Base-by-base conservation (phyloP, 2,113 vertebrate species). In the Tetraodon nigroviridis region DNA sequence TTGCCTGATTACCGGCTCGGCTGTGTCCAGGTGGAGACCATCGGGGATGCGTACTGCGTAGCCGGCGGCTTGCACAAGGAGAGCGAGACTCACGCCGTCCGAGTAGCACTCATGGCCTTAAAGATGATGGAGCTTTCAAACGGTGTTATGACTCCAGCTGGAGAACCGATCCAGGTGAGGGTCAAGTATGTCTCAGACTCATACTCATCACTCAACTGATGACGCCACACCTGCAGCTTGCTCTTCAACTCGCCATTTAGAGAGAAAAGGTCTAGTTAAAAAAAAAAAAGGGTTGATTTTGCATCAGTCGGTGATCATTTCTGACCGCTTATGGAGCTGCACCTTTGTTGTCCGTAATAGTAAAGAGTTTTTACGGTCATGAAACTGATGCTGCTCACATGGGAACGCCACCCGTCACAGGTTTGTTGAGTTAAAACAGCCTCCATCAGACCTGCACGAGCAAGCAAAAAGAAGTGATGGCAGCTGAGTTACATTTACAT, bases 71-170 rank as follows among this genome's bases (percentile, higher is more conserved):
- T 98, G 18, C 96, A 99, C 84, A 97, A 91, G 71, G 94, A 98
- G 80, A 96, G 93, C 51, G 91, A 94, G 27, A 96, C 91, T 1
- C 97, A 99, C 0, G 96, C 96, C 3, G 87, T 94, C 52, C 95
- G 95, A 73, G 96, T 98, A 68, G 95, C 97, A 1, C 83, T 94
- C 66, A 98, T 98, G 97, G 93, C 95, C 32, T 81, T 98, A 82
- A 96, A 94, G 90, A 99, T 99, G 96, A 98, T 98, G 94, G 95
- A 96, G 65, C 92, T 98, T 20, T 97, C 97, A 37, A 89, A 93
- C 15, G 93, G 95, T 61, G 96, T 98, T 69, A 92, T 89, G 86
- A 96, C 97, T 58, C 97, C 97, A 47, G 93, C 94, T 19, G 97
- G 97, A 75, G 96, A 99, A 51, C 90, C 87, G 54, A 98, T 99